Percentiles rank a stretch among this genome's conserved stretches.
Evolutionary conservation across 2,797 vertebrate species (phyloP).

Genomic region (Rhinogobio ventralis): DNA sequence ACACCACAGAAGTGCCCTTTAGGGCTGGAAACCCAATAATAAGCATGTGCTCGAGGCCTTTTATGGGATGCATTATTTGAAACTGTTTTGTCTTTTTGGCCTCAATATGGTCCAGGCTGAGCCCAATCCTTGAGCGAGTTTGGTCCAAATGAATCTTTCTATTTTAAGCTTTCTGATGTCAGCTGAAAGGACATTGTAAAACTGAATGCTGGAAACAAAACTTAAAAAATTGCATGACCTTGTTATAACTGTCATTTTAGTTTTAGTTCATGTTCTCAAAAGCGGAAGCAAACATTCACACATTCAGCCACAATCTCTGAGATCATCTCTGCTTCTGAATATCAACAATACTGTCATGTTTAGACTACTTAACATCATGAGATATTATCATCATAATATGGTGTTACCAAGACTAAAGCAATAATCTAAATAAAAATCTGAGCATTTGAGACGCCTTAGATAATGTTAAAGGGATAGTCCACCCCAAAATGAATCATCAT

Average conservation of each 20-base stretch:
- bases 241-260: not conserved
- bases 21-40: conserved; percentile 61
- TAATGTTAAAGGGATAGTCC: not conserved
- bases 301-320: not conserved
- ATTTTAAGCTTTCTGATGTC: not conserved
- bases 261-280: not conserved
- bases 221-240: not conserved
- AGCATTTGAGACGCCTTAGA: not conserved
- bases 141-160: not conserved
- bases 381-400: too few species aligned
- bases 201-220: not conserved
- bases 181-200: not conserved
- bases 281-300: not conserved
- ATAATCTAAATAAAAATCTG: not conserved
- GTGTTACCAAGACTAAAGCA: conserved; percentile 2
- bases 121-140: not conserved
- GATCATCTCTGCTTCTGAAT: not conserved
- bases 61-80: conserved; percentile 33
- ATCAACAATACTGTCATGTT: conserved; percentile 8
- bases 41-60: conserved; percentile 43
- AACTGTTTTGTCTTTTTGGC: conserved; percentile 25
- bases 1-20: conserved; percentile 66
- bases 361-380: not conserved
- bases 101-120: conserved; percentile 28
- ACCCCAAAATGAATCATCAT: too few species aligned